Evolutionary conservation across 2,797 vertebrate species (phyloP).

Genomic region (Columba guinea): DNA sequence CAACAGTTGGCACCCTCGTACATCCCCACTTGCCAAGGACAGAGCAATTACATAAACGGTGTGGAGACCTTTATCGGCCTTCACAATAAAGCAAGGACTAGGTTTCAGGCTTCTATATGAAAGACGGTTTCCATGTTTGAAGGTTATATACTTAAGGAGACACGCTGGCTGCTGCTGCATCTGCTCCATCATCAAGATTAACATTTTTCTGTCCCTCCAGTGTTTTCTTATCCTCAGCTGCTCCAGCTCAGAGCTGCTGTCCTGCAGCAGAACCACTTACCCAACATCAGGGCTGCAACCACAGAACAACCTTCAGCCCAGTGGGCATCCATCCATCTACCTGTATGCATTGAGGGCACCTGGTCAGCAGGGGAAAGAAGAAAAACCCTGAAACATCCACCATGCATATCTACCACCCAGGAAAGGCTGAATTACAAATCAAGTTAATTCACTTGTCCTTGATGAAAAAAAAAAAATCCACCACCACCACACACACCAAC

Average conservation of each 20-base stretch:
- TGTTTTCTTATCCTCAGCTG: not conserved
- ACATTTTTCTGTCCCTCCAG: not conserved
- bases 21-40: conserved; percentile 46
- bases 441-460: accelerated
- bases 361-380: not conserved
- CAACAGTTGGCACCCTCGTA: not conserved
- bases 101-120: not conserved
- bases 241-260: not conserved
- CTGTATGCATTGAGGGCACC: accelerated
- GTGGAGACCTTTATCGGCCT: conserved; percentile 30
- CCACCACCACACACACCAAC: too few relatives aligned
- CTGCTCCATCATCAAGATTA: not conserved
- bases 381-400: not conserved
- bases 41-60: not conserved
- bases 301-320: not conserved
- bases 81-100: not conserved
- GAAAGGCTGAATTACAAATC: not conserved
- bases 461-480: not conserved
- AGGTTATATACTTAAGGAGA: not conserved
- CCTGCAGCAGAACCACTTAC: not conserved
- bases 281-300: not conserved
- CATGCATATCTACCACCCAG: not conserved
- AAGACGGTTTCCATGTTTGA: not conserved
- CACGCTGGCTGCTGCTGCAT: not conserved
- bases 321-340: not conserved